Evolutionary conservation across 2,113 vertebrate species (phyloP), one percentile per base, ranked within the genome.

Genomic region (Psephotus haematonotus): DNA sequence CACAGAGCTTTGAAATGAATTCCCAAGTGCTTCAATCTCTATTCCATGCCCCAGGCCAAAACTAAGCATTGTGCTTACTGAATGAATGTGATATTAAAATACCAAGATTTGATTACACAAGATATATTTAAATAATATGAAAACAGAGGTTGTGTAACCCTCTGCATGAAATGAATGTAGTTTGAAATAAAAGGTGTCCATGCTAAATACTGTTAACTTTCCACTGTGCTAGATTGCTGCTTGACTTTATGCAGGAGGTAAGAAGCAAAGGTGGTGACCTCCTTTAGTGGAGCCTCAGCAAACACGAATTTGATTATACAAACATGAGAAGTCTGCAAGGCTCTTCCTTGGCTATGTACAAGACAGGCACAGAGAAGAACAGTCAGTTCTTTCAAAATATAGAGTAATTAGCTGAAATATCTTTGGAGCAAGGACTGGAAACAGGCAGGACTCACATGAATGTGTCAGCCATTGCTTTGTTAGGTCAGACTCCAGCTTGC

Each of bases 1-100:
- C 94, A 74, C 53, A 82, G 64, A 2, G 4, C 84, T 97, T 94
- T 91, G 92, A 88, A 96, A 91, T 90, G 49, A 90, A 91, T 97
- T 90, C 93, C 91, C 82, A 29, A 93, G 77, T 28, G 85, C 41
- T 94, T 71, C 85, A 82, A 92, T 96, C 88, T 74, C 81, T 79
- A 7, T 67, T 69, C 53, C 63, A 28, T 3, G 43, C 94, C 90
- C 77, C 43, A 78, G 89, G 92, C 91, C 86, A 82, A 91, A 87
- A 35, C 79, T 79, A 97, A 91, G 92, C 65, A 67, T 90, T 96
- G 80, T 88, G 94, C 90, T 90, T 91, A 22, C 80, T 77, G 65
- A 67, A 81, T 62, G 79, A 87, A 23, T 23, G 55, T 18, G 53
- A 70, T 90, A 77, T 77, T 90, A 79, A 93, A 93, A 86, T 76